A percentile compares a stretch with the other conserved stretches of the same genome.
These are phyloP conservation scores for Phrixothrix hirtus DNA, from an alignment of 2,888 invertebrate species.

Conservation along the genomic window DNA sequence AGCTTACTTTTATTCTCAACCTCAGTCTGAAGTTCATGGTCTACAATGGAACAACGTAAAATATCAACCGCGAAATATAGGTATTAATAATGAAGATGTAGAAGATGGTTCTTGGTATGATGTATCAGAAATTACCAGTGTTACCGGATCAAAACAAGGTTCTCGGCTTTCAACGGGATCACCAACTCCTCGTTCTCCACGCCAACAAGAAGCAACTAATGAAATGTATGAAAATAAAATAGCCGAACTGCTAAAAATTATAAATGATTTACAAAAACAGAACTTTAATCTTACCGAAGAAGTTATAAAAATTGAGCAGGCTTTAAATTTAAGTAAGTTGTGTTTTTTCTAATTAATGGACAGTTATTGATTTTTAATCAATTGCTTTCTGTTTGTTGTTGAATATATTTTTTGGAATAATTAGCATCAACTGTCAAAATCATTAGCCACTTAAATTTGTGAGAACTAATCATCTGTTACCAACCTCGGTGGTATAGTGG, in stretches of 20 bases:
- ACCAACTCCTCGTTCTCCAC: not conserved
- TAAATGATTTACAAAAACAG: conserved; percentile 29
- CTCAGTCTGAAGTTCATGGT: no score
- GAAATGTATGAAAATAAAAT: conserved; percentile 21
- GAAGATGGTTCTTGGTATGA: conserved; percentile 35
- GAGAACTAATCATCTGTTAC: no score
- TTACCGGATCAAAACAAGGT: conserved; percentile 12
- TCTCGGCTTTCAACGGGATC: conserved; percentile 1
- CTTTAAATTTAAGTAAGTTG: conserved; percentile 23
- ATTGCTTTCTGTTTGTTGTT: no score
- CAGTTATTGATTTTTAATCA: no score
- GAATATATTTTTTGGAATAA: no score
- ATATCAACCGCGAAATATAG: not conserved
- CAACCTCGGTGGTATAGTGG: no score
- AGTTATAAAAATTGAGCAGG: conserved; percentile 27
- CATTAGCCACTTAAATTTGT: no score
- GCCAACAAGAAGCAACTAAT: not conserved
- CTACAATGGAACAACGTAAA: not conserved
- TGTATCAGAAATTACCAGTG: conserved; percentile 29
- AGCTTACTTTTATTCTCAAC: no score
- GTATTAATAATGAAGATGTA: not conserved
- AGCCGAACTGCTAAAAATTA: conserved; percentile 22
- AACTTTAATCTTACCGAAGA: conserved; percentile 23
- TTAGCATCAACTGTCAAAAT: no score
- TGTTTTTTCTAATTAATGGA: no score